Conservation (phyloP, 2,888 invertebrate species). For the Acleris emargana region DNA sequence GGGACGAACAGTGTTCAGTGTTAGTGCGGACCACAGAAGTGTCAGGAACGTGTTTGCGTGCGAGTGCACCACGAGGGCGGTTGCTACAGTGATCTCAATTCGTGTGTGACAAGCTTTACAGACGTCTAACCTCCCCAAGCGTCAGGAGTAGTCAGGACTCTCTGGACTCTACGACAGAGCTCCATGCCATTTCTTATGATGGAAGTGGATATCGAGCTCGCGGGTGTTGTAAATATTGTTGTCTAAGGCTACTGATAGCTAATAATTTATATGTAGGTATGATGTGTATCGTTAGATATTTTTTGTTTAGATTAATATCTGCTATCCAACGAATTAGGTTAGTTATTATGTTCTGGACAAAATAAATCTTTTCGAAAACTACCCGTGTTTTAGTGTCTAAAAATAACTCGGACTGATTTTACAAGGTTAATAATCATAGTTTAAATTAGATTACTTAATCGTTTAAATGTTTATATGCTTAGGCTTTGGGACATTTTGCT, state of each 20-base stretch:
- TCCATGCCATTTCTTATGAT: constrained; percentile 38
- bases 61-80: constrained; percentile 18
- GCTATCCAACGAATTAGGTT: constrained; percentile 25
- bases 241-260: constrained; percentile 3
- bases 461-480: too few relatives aligned
- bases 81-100: constrained; percentile 30
- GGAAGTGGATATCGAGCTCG: constrained; percentile 40
- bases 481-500: too few relatives aligned
- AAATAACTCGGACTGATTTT: not conserved
- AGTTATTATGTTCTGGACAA: constrained; percentile 16
- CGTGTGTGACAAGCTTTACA: constrained; percentile 27
- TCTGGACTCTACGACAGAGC: constrained; percentile 22
- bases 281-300: constrained; percentile 5
- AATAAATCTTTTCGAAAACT: constrained; percentile 14
- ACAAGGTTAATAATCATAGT: too few relatives aligned
- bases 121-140: constrained; percentile 11
- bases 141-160: constrained; percentile 3
- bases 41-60: constrained; percentile 7
- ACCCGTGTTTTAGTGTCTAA: not conserved
- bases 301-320: constrained; percentile 24
- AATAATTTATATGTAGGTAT: constrained; percentile 26
- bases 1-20: constrained; percentile 20
- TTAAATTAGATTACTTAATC: too few relatives aligned
- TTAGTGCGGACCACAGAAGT: constrained; percentile 10
- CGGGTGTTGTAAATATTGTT: constrained; percentile 35